Conservation (phyloP, 2,888 invertebrate species). For the Phyllotreta cruciferae region DNA sequence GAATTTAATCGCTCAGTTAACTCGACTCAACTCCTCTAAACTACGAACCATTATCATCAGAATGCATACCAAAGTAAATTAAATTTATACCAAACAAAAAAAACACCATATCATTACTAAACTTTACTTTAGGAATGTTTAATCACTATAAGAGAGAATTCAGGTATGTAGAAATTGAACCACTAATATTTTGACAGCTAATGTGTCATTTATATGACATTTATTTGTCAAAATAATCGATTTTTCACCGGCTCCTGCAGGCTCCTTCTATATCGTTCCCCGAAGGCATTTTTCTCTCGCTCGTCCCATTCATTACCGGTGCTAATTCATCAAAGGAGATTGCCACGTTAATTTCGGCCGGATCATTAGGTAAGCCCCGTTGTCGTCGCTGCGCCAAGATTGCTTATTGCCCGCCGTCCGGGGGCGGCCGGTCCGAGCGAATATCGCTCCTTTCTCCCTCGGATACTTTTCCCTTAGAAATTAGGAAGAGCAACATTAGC, state of each 20-base stretch:
- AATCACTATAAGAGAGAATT: neutral
- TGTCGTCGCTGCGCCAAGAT: conserved; percentile 47
- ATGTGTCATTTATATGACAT: too few relatives aligned
- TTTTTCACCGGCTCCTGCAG: too few relatives aligned
- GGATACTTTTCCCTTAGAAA: conserved; percentile 34
- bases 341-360: conserved; percentile 52
- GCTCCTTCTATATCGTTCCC: conserved; percentile 16
- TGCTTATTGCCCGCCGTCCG: conserved; percentile 29
- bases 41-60: too few relatives aligned
- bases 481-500: conserved; percentile 40
- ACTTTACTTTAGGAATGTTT: neutral
- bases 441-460: conserved; percentile 17
- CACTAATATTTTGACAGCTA: neutral
- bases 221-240: too few relatives aligned
- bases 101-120: too few relatives aligned
- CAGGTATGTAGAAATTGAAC: too few relatives aligned
- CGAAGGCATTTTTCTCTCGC: conserved; percentile 36
- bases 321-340: conserved; percentile 53
- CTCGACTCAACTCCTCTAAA: neutral
- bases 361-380: conserved; percentile 54
- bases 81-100: too few relatives aligned
- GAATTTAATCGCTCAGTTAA: conserved; percentile 10
- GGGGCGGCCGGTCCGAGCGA: conserved; percentile 26
- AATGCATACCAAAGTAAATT: too few relatives aligned
- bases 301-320: conserved; percentile 44